Conservation (phyloP, 2,888 invertebrate genomes). For the Pandemis heparana region DNA sequence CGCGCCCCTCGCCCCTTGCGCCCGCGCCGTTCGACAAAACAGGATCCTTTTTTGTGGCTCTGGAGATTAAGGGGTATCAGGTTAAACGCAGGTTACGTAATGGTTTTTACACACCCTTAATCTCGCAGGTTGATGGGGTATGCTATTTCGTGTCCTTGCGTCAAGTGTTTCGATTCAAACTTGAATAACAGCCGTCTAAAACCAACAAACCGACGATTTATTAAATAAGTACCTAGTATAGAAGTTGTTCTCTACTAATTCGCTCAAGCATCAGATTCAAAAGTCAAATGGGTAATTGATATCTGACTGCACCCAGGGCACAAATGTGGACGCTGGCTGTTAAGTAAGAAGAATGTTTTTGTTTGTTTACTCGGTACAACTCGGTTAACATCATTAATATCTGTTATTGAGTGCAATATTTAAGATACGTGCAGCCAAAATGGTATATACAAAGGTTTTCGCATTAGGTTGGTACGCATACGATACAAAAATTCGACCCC, state of each 20-base stretch:
- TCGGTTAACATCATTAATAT: too few relatives aligned
- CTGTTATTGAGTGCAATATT: too few relatives aligned
- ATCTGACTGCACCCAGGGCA: too few relatives aligned
- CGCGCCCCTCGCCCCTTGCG: conserved; percentile 57
- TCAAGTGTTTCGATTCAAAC: conserved; percentile 30
- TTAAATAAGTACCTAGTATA: background rate
- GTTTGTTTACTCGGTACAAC: too few relatives aligned
- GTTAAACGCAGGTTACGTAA: conserved; percentile 81
- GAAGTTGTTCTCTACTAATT: background rate
- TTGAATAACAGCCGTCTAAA: conserved; percentile 8
- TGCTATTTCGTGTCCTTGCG: conserved; percentile 5
- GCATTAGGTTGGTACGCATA: background rate
- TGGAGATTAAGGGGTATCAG: conserved; percentile 75
- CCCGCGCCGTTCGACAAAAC: conserved; percentile 60
- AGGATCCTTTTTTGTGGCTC: conserved; percentile 75
- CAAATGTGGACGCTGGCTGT: too few relatives aligned
- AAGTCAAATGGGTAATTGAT: background rate
- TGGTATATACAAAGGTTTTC: background rate
- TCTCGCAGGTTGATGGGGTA: conserved; percentile 55
- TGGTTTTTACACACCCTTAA: conserved; percentile 80
- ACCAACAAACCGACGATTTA: conserved; percentile 22
- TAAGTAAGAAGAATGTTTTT: too few relatives aligned
- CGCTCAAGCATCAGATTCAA: background rate
- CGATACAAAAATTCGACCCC: background rate
- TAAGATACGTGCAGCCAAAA: too few relatives aligned